Evolutionary conservation across 2,113 vertebrate genomes (phyloP).

Genomic region (Hemibagrus wyckioides): DNA sequence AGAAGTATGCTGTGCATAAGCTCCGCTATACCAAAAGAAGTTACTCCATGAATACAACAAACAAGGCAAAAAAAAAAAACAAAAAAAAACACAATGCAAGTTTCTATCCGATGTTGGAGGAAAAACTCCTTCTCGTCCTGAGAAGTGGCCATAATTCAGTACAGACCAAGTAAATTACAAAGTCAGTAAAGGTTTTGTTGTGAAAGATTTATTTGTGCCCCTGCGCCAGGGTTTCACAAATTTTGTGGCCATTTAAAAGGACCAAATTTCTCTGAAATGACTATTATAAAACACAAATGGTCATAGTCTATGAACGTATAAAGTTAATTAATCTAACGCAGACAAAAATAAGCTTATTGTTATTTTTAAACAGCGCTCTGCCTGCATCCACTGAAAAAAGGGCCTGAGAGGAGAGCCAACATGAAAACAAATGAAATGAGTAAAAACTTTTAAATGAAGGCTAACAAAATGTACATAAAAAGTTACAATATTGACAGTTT

Average conservation of each 20-base stretch:
- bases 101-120: background rate
- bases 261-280: too few species aligned
- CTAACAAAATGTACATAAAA: background rate
- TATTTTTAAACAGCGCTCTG: background rate
- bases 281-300: too few species aligned
- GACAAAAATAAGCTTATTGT: background rate
- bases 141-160: background rate
- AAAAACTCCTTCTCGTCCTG: background rate
- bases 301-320: background rate
- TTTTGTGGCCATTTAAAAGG: background rate
- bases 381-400: background rate
- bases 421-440: background rate
- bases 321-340: background rate
- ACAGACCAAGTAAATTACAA: background rate
- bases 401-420: background rate
- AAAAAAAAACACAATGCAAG: background rate
- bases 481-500: background rate
- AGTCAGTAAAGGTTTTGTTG: background rate
- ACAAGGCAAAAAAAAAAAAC: background rate
- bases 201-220: background rate
- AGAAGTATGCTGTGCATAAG: background rate
- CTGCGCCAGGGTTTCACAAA: background rate
- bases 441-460: background rate
- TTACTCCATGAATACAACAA: background rate
- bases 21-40: background rate